A percentile compares a stretch with the other conserved stretches of the same genome.
Conservation (phyloP, 2,113 vertebrate species). For the Odocoileus virginianus region DNA sequence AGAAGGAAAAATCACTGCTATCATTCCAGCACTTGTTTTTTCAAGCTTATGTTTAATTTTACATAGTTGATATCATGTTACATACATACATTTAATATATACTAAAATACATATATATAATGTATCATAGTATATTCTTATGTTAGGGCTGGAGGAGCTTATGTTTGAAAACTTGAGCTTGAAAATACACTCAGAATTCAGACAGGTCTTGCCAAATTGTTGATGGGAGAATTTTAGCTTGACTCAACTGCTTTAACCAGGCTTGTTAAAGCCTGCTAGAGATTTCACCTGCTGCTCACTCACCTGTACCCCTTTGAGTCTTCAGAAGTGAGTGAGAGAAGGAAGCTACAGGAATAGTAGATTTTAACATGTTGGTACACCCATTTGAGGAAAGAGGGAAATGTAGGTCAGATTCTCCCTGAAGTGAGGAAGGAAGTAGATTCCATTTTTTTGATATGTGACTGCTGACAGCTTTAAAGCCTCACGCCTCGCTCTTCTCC, state of each 20-base stretch:
- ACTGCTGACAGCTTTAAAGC: background rate
- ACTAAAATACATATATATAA: background rate
- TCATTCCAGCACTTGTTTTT: background rate
- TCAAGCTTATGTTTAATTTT: background rate
- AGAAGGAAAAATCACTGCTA: background rate
- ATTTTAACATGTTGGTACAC: background rate
- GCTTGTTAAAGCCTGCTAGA: background rate
- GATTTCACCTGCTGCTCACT: background rate
- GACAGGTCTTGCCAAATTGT: background rate
- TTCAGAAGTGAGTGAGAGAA: background rate
- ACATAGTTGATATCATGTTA: background rate
- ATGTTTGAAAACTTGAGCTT: background rate
- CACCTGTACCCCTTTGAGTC: background rate
- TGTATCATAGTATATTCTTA: background rate
- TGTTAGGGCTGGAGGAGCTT: background rate
- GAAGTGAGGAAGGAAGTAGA: background rate
- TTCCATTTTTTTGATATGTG: background rate
- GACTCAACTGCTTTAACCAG: background rate
- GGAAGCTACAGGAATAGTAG: background rate
- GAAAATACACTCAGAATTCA: background rate
- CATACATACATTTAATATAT: background rate
- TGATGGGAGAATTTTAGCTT: background rate
- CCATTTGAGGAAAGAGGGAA: background rate
- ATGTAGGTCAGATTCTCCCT: background rate
- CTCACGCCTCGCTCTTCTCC: rapidly evolving